Base-by-base conservation (phyloP, 2,888 invertebrate species). In the Sepioteuthis lessoniana region DNA sequence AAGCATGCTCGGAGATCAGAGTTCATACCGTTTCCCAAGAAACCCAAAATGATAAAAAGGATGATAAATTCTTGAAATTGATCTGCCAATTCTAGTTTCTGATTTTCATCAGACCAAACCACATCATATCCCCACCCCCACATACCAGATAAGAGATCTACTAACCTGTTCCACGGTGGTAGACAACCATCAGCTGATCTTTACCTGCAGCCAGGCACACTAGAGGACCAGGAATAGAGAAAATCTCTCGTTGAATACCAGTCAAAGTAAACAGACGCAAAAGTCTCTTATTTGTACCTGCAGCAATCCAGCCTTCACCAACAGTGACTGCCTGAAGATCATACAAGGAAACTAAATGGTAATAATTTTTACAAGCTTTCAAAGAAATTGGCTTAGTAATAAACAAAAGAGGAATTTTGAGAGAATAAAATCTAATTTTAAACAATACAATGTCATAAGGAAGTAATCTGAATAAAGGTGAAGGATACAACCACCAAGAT, bases 161-260 rank as follows among this genome's bases (percentile, higher is more conserved):
- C 96, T 95, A 95, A 97, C 97, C 97, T 95, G 97, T 96, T 94
- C 98, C 98, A 91, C 97, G 97, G 96, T 98, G 98, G 96, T 98
- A 97, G 47, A 98, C 98, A 28, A 98, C 97, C 94, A 98, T 96
- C 37, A 98, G 97, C 93, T 98, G 97, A 96, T 98, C 97, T 90
- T 97, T 97, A 95, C 97, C 97, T 0, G 98, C 98, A 92, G 98
- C 97, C 97, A 98, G 97, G 50, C 98, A 98, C 10, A 99, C 98
- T 35, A 98, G 97, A 13, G 98, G 98, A 0, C 99, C 98, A 0
- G 98, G 98, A 93, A 98, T 97, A 0, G 98, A 98, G 94, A 98
- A 97, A 21, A 98, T 97, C 96, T 98, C 98, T 96, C 98, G 98
- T 97, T 99, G 99, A 0, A 98, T 98, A 93, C 99, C 99, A 97